These are phyloP conservation scores for Odocoileus virginianus DNA, from an alignment of 2,113 vertebrate genomes.

Conservation along the genomic window DNA sequence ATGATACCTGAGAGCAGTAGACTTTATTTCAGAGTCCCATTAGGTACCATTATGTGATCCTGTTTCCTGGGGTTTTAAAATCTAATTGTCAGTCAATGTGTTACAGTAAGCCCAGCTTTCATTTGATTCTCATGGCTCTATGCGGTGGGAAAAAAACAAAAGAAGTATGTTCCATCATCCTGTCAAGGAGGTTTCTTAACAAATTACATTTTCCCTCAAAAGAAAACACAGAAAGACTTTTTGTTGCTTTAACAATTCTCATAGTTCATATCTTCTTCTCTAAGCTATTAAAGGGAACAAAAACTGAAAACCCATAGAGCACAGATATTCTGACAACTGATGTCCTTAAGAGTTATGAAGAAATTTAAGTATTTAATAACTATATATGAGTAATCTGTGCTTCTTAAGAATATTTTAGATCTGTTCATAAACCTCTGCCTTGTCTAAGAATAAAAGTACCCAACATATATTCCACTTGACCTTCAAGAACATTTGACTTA, in stretches of 20 bases:
- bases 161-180: conserved; percentile 90
- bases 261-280: conserved; percentile 79
- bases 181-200: conserved; percentile 91
- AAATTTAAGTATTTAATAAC: conserved; percentile 71
- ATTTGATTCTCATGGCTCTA: conserved; percentile 84
- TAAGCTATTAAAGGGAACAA: conserved; percentile 77
- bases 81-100: conserved; percentile 87
- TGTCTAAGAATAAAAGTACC: background rate
- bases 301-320: conserved; percentile 54
- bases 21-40: conserved; percentile 80
- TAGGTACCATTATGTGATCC: conserved; percentile 78
- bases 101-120: conserved; percentile 84
- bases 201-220: conserved; percentile 89
- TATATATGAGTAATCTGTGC: background rate
- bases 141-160: conserved; percentile 83
- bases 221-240: conserved; percentile 85
- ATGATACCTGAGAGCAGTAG: conserved; percentile 75
- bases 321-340: conserved; percentile 59
- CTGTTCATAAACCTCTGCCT: background rate
- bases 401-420: conserved; percentile 51
- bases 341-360: conserved; percentile 65
- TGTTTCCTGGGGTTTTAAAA: conserved; percentile 79
- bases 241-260: conserved; percentile 84
- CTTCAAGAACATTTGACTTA: background rate
- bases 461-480: background rate